These are phyloP conservation scores for Dasypogon diadema DNA, from an alignment of 2,888 invertebrate species.

Conservation along the genomic window DNA sequence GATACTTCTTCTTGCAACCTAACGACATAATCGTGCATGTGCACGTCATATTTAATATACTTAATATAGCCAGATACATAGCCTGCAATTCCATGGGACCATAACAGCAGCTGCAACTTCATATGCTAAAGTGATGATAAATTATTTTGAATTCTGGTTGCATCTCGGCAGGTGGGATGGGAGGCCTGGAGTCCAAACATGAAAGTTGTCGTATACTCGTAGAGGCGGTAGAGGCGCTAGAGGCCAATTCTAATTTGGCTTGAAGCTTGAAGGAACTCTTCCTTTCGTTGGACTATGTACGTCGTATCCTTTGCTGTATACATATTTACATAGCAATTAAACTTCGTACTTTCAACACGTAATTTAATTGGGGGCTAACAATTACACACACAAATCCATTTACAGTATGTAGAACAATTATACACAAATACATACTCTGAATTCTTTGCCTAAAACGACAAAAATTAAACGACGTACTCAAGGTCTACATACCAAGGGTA, in stretches of 20 bases:
- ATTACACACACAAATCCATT: neutral
- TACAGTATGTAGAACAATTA: neutral
- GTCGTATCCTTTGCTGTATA: neutral
- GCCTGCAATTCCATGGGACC: no score
- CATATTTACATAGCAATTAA: neutral
- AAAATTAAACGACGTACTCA: no score
- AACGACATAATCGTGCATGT: no score
- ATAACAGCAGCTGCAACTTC: neutral
- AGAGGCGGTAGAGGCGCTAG: neutral
- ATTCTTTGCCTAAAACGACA: no score
- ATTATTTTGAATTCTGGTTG: constrained; percentile 22
- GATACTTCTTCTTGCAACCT: no score
- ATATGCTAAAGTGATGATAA: no score
- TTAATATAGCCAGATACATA: no score
- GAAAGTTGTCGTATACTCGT: no score
- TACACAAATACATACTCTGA: neutral
- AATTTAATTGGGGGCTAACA: neutral
- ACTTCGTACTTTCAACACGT: neutral
- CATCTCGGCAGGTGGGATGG: constrained; percentile 1
- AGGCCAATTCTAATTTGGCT: neutral
- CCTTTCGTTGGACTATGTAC: neutral
- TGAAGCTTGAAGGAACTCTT: neutral
- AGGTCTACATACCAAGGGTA: no score
- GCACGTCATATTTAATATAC: no score
- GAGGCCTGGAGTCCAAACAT: neutral